Evolutionary conservation across 2,113 vertebrate genomes (phyloP).

Genomic region (Siphamia tubifer): DNA sequence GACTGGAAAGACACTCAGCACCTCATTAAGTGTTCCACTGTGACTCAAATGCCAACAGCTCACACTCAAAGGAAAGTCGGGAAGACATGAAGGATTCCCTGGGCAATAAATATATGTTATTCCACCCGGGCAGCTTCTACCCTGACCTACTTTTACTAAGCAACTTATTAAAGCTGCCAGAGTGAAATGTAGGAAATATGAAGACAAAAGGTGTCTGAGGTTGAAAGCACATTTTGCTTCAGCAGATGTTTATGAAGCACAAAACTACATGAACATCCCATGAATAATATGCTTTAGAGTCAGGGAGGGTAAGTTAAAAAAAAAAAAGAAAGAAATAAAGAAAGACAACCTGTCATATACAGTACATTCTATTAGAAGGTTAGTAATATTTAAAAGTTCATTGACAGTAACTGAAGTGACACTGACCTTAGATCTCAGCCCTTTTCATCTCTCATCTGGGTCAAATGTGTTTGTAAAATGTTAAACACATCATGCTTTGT

Average conservation of each 20-base stretch:
- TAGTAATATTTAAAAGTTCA: no score
- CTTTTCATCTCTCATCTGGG: no score
- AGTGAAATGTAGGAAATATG: conserved; percentile 15
- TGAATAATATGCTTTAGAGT: no score
- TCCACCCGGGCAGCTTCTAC: conserved; percentile 13
- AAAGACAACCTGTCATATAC: no score
- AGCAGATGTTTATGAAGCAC: conserved; percentile 1
- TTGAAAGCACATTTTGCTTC: background rate
- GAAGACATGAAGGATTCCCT: conserved; percentile 9
- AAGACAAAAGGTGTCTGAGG: conserved; percentile 10
- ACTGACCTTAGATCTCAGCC: no score
- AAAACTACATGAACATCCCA: background rate
- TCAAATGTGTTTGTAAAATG: no score
- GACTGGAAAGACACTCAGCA: conserved; percentile 44
- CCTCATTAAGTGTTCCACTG: conserved; percentile 44
- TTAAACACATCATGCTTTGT: no score
- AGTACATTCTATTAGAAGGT: no score
- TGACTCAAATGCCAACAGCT: conserved; percentile 5
- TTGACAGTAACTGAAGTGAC: no score
- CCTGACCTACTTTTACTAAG: conserved; percentile 35
- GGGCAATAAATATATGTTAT: conserved; percentile 14
- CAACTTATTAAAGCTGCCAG: conserved; percentile 16
- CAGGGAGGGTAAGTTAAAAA: background rate
- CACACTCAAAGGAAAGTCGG: conserved; percentile 9
- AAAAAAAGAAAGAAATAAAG: no score